Percentiles rank a stretch among this genome's conserved stretches.
phyloP scores from a whole-genome alignment of 2,888 invertebrate species.

The Patella caerulea region DNA sequence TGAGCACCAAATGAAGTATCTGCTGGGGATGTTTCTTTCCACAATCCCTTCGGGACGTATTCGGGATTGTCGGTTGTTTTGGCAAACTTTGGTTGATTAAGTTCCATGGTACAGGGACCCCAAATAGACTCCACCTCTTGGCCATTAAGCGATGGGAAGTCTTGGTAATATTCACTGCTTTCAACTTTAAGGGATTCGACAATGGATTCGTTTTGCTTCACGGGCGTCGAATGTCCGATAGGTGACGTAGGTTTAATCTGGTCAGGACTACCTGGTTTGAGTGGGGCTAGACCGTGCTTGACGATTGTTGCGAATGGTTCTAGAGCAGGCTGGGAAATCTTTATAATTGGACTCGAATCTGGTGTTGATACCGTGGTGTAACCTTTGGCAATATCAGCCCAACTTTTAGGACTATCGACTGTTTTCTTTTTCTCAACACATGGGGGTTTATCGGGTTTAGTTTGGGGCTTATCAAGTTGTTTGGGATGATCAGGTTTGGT shows the following conservation, averaged over 20 bases:
- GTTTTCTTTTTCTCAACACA: not conserved
- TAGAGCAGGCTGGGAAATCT: not conserved
- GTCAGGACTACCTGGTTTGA: not conserved
- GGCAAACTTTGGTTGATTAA: too few species aligned
- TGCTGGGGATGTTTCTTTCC: too few species aligned
- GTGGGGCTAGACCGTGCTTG: not conserved
- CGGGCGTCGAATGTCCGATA: not conserved
- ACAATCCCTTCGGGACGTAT: too few species aligned
- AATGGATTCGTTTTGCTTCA: not conserved
- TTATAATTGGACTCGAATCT: not conserved
- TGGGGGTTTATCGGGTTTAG: not conserved
- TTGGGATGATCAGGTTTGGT: not conserved
- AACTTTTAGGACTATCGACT: slow-evolving; percentile 22
- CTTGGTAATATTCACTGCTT: not conserved
- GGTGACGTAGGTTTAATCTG: not conserved
- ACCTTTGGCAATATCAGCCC: slow-evolving; percentile 38
- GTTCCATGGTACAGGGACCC: not conserved
- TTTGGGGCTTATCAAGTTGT: not conserved
- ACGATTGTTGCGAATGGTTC: not conserved
- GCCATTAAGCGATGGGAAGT: not conserved
- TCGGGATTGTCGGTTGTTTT: too few species aligned
- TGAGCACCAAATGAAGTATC: too few species aligned
- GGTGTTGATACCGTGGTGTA: slow-evolving; percentile 4
- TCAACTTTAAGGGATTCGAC: not conserved
- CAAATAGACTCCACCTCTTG: not conserved